Conservation (phyloP, 2,797 vertebrate genomes). For the Etheostoma perlongum region DNA sequence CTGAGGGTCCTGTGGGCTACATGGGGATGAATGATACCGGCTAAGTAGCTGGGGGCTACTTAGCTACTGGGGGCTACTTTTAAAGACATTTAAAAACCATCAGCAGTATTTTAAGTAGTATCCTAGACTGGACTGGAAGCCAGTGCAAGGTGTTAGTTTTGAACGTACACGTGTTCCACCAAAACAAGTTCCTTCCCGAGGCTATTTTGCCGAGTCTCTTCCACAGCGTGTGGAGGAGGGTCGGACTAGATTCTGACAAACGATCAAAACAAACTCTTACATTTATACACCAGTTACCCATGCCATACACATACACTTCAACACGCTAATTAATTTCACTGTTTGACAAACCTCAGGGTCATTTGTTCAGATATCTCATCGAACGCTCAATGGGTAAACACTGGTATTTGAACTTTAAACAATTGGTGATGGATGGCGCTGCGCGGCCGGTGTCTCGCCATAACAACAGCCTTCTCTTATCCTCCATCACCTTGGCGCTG, state of each 20-base stretch:
- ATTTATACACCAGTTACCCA: background rate
- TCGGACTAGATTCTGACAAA: background rate
- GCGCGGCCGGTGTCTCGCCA: conserved; percentile 8
- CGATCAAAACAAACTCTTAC: conserved; percentile 19
- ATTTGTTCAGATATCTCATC: conserved; percentile 31
- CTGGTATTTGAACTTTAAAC: conserved; percentile 33
- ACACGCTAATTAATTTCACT: conserved; percentile 27
- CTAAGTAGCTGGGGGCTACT: too few species aligned
- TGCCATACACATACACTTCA: background rate
- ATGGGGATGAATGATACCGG: too few species aligned
- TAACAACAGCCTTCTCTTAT: conserved; percentile 46
- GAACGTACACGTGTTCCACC: too few species aligned
- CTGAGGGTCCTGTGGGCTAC: too few species aligned
- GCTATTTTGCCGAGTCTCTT: too few species aligned
- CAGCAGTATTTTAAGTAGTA: too few species aligned
- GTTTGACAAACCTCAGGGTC: conserved; percentile 33
- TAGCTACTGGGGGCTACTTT: too few species aligned
- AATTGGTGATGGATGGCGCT: conserved; percentile 29
- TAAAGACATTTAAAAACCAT: too few species aligned
- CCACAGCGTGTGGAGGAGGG: too few species aligned
- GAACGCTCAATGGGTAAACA: conserved; percentile 39
- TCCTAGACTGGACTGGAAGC: too few species aligned
- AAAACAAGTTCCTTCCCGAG: too few species aligned
- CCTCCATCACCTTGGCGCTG: conserved; percentile 53
- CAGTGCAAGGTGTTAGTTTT: too few species aligned